Conservation (phyloP, 2,797 vertebrate species). For the Scarus forsteni region DNA sequence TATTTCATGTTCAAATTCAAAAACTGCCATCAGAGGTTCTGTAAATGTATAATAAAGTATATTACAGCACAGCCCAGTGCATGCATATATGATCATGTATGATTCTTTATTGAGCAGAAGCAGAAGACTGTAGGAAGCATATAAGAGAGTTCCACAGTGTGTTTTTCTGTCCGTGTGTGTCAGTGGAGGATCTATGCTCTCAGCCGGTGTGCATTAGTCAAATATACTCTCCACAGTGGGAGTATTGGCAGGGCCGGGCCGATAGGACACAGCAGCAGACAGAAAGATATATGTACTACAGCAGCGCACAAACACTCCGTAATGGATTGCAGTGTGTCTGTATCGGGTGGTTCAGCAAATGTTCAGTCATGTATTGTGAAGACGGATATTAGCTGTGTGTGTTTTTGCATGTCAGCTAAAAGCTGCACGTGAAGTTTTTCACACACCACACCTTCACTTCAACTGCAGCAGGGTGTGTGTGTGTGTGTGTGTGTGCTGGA, state of each 20-base stretch:
- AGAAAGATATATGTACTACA: conserved; percentile 79
- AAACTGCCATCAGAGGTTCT: no score
- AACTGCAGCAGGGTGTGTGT: background rate
- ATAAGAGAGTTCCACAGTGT: conserved; percentile 22
- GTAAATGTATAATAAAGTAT: no score
- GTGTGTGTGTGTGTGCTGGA: conserved; percentile 6
- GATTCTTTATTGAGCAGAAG: conserved; percentile 43
- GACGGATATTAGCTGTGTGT: conserved; percentile 48
- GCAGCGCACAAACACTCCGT: conserved; percentile 49
- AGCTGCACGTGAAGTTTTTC: conserved; percentile 20
- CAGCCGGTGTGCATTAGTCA: conserved; percentile 71
- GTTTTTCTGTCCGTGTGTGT: conserved; percentile 17
- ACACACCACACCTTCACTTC: background rate
- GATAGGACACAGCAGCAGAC: conserved; percentile 67
- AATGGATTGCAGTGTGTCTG: conserved; percentile 62
- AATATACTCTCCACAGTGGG: conserved; percentile 62
- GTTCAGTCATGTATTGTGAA: conserved; percentile 60
- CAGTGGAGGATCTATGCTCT: conserved; percentile 34
- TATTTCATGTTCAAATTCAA: no score
- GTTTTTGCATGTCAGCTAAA: conserved; percentile 48
- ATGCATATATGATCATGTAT: conserved; percentile 37
- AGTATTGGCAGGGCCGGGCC: conserved; percentile 74
- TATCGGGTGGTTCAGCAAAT: conserved; percentile 65
- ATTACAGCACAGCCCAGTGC: conserved; percentile 17
- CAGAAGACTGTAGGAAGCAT: conserved; percentile 32